phyloP scores from a whole-genome alignment of 2,797 vertebrate species.

The Protonibea diacanthus region DNA sequence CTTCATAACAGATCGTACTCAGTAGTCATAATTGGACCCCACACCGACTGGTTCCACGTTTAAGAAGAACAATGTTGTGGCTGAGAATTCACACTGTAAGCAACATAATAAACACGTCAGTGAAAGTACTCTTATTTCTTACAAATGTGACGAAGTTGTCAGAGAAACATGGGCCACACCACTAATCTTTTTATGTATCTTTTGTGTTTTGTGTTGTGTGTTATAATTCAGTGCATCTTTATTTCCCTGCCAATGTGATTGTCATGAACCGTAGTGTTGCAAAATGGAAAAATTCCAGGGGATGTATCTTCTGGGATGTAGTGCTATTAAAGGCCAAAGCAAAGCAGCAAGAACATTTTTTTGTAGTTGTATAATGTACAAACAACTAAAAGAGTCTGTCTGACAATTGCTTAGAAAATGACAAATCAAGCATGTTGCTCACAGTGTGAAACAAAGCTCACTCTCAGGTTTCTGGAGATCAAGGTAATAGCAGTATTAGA shows the following conservation, averaged over 20 bases:
- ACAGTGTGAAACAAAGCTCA: constrained; percentile 35
- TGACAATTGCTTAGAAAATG: not conserved
- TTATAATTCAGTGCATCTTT: not conserved
- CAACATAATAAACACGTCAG: constrained; percentile 10
- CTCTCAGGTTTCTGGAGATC: constrained; percentile 36
- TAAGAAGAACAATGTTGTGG: not conserved
- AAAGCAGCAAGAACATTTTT: not conserved
- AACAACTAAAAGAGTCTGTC: not conserved
- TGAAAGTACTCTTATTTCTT: not conserved
- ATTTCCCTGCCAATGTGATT: not conserved
- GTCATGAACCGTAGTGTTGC: not conserved
- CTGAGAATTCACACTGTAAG: constrained; percentile 29
- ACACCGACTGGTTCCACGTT: constrained; percentile 5
- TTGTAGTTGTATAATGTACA: not conserved
- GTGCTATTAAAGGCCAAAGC: not conserved
- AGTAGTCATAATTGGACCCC: constrained; percentile 14
- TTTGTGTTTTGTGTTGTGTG: no score
- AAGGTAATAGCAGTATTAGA: constrained; percentile 14
- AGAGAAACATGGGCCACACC: not conserved
- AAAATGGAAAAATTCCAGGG: constrained; percentile 2
- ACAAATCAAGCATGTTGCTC: constrained; percentile 26
- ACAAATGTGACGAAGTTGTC: not conserved
- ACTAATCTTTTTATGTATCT: not conserved
- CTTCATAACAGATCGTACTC: constrained; percentile 21
- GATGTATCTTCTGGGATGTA: not conserved